phyloP scores from a whole-genome alignment of 2,888 invertebrate genomes.

The Microchrysa polita region DNA sequence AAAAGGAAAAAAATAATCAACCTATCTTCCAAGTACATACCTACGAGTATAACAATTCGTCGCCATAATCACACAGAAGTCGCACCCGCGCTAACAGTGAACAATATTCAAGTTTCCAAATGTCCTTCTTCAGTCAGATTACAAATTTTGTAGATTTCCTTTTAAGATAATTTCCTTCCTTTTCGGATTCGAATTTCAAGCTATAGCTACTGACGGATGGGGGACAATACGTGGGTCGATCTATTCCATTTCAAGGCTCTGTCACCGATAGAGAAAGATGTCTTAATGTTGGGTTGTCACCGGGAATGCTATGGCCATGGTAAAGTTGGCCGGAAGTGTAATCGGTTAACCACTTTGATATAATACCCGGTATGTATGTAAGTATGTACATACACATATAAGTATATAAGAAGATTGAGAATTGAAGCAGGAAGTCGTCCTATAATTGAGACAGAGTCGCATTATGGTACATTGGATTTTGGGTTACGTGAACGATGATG shows the following conservation, averaged over 20 bases:
- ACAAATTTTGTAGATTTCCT: conserved; percentile 29
- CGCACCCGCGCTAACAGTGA: no score
- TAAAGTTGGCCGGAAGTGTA: conserved; percentile 29
- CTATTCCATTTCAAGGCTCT: not conserved
- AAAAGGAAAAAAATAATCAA: no score
- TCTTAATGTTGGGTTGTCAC: not conserved
- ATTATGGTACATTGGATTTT: conserved; percentile 6
- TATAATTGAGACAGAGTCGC: conserved; percentile 25
- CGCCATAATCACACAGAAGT: no score
- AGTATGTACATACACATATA: no score
- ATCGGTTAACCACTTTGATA: conserved; percentile 36
- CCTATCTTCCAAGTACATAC: no score
- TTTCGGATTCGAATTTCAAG: not conserved
- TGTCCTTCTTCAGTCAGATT: not conserved
- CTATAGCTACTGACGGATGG: not conserved
- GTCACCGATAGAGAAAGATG: no score
- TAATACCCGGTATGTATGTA: no score
- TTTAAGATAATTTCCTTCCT: conserved; percentile 30
- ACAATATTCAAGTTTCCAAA: no score
- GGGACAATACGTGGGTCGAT: no score
- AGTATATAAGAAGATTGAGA: conserved; percentile 3
- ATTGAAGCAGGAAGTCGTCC: conserved; percentile 34
- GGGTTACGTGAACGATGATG: conserved; percentile 16
- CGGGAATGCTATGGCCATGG: no score
- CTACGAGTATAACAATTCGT: no score